A percentile compares a stretch with the other conserved stretches of the same genome.
These are phyloP conservation scores for Phocides pigmalion DNA, from an alignment of 1,140 invertebrate genomes.

Conservation along the genomic window DNA sequence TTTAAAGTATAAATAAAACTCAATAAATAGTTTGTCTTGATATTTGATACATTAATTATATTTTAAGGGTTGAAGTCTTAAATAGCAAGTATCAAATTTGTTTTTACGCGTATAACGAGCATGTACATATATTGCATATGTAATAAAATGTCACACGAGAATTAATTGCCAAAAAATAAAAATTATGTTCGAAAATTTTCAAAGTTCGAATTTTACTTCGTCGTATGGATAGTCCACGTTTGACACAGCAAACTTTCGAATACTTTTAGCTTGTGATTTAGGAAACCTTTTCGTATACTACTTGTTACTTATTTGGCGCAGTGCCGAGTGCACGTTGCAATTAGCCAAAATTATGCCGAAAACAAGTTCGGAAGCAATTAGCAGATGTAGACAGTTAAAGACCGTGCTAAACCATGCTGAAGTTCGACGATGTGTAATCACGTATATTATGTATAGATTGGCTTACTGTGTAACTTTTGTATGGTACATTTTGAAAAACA, in stretches of 20 bases:
- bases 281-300: constrained; percentile 51
- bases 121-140: neutral
- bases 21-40: no score
- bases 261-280: constrained; percentile 52
- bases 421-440: constrained; percentile 21
- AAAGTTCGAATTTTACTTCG: neutral
- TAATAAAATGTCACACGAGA: neutral
- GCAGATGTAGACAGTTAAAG: constrained; percentile 70
- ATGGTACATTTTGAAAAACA: no score
- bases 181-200: neutral
- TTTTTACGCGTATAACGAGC: no score
- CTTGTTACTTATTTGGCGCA: constrained; percentile 59
- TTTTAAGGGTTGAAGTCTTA: no score
- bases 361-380: constrained; percentile 79
- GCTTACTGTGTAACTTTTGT: no score
- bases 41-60: no score
- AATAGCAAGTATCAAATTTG: no score
- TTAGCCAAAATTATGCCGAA: constrained; percentile 79
- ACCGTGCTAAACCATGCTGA: constrained; percentile 50
- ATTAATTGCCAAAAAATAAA: neutral
- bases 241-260: constrained; percentile 27
- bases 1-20: no score
- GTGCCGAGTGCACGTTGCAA: constrained; percentile 67
- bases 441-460: neutral
- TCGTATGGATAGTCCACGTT: neutral